Base-by-base conservation (phyloP, 2,797 vertebrate genomes). In the Crenuchus spilurus region DNA sequence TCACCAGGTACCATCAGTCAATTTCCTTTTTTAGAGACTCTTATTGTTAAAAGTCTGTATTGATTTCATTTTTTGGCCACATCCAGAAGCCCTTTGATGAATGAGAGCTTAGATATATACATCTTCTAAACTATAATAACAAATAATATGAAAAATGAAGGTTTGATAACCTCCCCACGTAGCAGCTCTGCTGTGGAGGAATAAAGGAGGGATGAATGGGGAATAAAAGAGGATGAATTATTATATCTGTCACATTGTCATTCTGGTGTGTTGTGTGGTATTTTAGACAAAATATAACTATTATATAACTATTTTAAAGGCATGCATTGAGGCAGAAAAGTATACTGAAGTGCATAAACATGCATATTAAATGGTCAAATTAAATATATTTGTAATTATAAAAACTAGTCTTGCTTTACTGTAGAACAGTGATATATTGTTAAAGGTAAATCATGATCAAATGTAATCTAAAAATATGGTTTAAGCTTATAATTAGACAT, bases 31-130 rank as follows among this genome's bases (percentile, higher is more conserved):
- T 61, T 33, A 57, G 13, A 63, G 49, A 2, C 65, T 74, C 20
- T 51, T 46, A 72, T 63, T 64, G 61, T 74, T 72, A 74, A 67
- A 41, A 71, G 52, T 71, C 66, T 76, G 37, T 26, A 66, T 74
- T 30, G 57, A 62, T 80, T 70, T 79, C 16, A 66, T 79, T 74
- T n/a, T 74, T 55, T 74, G 49, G 54, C 31, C 52, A 48, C 20
- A 58, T 49, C 49, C 44, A 54, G 30, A 48, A 54, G 20, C 31
- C 20, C 4, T 6, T 62, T 55, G 67, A 70, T 76, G 51, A 76
- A 76, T 74, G 58, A 63, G 51, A 62, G 22, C 22, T 39, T 30
- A 24, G 46, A 55, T 55, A 42, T 54, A 66, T 33, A 61, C 30
- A 52, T 30, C 58, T 69, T 41, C 65, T 28, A 39, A 44, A 10